Percentiles rank a stretch among this genome's conserved stretches.
phyloP scores from a whole-genome alignment of 2,888 invertebrate species.

The Thecophora atra region DNA sequence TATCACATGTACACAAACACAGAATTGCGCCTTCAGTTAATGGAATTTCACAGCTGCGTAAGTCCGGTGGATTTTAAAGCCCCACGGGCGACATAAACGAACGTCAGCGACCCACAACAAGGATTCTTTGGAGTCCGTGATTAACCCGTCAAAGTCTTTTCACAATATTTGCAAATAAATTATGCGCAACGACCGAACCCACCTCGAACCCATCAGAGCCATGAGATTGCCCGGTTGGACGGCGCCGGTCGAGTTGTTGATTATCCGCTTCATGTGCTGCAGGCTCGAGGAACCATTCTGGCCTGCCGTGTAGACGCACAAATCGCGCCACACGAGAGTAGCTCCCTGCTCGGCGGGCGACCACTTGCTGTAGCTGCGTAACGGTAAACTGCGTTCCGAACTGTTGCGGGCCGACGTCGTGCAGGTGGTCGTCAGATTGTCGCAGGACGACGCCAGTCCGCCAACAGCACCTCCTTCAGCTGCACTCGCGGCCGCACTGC shows the following conservation, averaged over 20 bases:
- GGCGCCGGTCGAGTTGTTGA: slow-evolving; percentile 84
- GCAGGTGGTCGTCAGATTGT: not conserved
- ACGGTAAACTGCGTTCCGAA: slow-evolving; percentile 60
- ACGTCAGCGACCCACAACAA: too few species aligned
- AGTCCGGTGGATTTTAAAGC: not conserved
- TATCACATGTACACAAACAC: not conserved
- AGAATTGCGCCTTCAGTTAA: not conserved
- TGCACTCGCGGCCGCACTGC: not conserved
- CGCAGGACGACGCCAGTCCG: not conserved
- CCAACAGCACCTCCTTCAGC: not conserved
- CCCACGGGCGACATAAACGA: not conserved
- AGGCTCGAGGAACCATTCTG: slow-evolving; percentile 59
- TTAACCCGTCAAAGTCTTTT: not conserved
- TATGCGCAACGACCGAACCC: not conserved
- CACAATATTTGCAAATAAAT: not conserved
- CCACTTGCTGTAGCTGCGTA: slow-evolving; percentile 69
- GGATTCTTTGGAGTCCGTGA: too few species aligned
- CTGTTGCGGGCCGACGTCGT: slow-evolving; percentile 57
- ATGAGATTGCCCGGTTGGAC: slow-evolving; percentile 83
- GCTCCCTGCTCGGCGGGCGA: slow-evolving; percentile 72
- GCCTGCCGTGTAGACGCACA: slow-evolving; percentile 74
- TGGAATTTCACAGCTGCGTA: not conserved
- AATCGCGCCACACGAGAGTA: slow-evolving; percentile 82
- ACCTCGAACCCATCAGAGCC: slow-evolving; percentile 86
- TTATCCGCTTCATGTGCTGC: slow-evolving; percentile 74